Evolutionary conservation across 2,888 invertebrate species (phyloP).

Genomic region (Halictus ligatus): DNA sequence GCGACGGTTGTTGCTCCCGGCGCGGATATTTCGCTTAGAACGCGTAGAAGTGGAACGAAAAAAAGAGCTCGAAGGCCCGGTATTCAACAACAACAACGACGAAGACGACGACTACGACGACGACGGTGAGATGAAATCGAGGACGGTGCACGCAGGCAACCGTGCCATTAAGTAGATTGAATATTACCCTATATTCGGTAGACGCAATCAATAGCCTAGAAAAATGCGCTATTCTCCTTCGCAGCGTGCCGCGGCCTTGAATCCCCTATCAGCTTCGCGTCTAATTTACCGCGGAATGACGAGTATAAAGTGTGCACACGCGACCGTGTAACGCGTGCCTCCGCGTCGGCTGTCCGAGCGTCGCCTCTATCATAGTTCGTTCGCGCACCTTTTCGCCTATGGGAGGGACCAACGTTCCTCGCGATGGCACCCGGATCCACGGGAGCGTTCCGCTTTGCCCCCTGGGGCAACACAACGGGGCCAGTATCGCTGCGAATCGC

Average conservation of each 20-base stretch:
- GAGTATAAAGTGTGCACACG: conserved; percentile 16
- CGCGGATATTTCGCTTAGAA: conserved; percentile 61
- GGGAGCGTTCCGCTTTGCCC: neutral
- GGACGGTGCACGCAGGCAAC: conserved; percentile 73
- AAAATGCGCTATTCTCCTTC: conserved; percentile 71
- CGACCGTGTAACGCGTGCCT: conserved; percentile 3
- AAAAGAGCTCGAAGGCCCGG: conserved; percentile 45
- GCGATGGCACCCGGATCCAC: neutral
- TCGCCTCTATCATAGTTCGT: neutral
- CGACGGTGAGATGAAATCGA: conserved; percentile 74
- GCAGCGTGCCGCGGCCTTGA: conserved; percentile 65
- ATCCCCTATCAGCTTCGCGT: conserved; percentile 68
- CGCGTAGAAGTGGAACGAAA: conserved; percentile 67
- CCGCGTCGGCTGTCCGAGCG: neutral
- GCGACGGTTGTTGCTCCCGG: conserved; percentile 18
- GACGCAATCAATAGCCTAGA: conserved; percentile 77
- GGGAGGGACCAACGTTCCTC: neutral
- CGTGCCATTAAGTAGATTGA: conserved; percentile 80
- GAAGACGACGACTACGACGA: neutral
- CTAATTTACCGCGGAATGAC: conserved; percentile 66
- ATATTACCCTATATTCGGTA: conserved; percentile 80
- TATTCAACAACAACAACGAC: conserved; percentile 30
- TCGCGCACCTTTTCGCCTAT: neutral
- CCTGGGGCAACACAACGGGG: neutral
- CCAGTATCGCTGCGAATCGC: neutral